phyloP scores from a whole-genome alignment of 2,888 invertebrate genomes.

The Drosophila gaucha region DNA sequence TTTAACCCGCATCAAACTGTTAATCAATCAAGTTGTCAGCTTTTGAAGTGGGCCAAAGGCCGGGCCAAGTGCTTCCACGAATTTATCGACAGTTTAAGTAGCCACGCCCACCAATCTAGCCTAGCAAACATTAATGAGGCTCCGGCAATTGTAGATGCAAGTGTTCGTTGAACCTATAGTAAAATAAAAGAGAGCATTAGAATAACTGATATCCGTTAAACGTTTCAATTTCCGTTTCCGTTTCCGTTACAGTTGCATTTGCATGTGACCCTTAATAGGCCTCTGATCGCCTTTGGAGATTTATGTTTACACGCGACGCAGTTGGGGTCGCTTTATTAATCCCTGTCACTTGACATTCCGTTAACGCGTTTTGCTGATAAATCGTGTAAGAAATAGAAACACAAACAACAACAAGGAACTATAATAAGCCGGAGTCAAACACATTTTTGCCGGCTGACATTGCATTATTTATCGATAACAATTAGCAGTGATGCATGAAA shows the following conservation, averaged over 20 bases:
- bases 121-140: too few relatives aligned
- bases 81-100: not conserved
- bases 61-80: not conserved
- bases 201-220: constrained; percentile 31
- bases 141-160: too few relatives aligned
- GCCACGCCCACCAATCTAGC: not conserved
- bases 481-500: constrained; percentile 81
- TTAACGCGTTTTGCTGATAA: constrained; percentile 43
- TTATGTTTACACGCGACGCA: constrained; percentile 21
- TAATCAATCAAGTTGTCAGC: constrained; percentile 3
- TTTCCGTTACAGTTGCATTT: constrained; percentile 26
- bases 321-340: constrained; percentile 1
- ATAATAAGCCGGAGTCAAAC: constrained; percentile 8
- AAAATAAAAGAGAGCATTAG: constrained; percentile 3
- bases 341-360: constrained; percentile 23
- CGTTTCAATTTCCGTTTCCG: constrained; percentile 41
- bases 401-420: not conserved
- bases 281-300: constrained; percentile 33
- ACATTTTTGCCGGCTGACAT: constrained; percentile 49
- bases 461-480: constrained; percentile 81
- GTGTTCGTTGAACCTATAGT: constrained; percentile 12
- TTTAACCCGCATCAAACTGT: not conserved
- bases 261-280: constrained; percentile 39
- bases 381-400: constrained; percentile 43
- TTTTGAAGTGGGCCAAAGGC: not conserved